Conservation (phyloP, 2,888 invertebrate genomes). For the Stenotaenia linearis region DNA sequence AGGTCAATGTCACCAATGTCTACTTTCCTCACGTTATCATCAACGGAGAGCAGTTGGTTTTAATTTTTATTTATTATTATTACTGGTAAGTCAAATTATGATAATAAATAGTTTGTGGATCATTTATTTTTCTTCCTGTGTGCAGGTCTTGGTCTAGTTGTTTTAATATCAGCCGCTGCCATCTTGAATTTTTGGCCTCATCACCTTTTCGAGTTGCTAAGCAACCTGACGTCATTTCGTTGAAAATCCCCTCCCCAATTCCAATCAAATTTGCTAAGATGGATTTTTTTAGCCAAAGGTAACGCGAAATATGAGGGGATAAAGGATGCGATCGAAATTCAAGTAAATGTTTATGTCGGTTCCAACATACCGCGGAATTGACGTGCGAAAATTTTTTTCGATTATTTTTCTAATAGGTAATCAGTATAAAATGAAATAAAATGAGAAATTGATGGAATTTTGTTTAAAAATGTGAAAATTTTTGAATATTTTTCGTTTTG, state of each 20-base stretch:
- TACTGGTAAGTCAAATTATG: not conserved
- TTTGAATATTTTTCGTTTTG: not conserved
- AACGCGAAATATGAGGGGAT: not conserved
- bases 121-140: slow-evolving; percentile 11
- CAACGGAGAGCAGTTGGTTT: not conserved
- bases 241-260: not conserved
- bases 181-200: slow-evolving; percentile 11
- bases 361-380: no score
- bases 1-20: slow-evolving; percentile 14
- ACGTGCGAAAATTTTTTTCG: no score
- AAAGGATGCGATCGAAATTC: not conserved
- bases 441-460: no score
- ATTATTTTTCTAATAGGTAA: no score
- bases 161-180: not conserved
- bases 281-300: not conserved
- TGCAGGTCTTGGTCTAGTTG: not conserved
- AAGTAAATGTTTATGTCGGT: not conserved
- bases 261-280: not conserved
- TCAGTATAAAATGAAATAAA: no score
- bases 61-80: not conserved
- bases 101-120: not conserved
- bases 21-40: not conserved
- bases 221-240: not conserved
- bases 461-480: not conserved
- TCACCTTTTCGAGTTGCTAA: not conserved